Evolutionary conservation across 2,113 vertebrate species (phyloP).

Genomic region (Anarhynchus alexandrinus): DNA sequence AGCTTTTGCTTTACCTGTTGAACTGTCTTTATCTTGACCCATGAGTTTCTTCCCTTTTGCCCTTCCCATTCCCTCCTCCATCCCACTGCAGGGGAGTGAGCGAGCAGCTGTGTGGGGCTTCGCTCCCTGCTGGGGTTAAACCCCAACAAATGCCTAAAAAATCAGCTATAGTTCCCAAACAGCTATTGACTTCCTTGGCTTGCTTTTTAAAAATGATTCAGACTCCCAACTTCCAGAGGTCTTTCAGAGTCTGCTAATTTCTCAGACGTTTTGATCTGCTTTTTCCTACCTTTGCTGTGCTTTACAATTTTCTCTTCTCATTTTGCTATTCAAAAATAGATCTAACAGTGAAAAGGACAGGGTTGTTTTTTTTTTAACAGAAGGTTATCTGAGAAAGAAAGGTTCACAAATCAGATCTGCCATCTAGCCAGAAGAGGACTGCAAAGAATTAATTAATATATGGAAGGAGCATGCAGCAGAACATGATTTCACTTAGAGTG

Average conservation of each 20-base stretch:
- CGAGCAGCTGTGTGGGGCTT: neutral
- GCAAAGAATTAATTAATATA: neutral
- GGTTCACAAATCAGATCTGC: constrained; percentile 13
- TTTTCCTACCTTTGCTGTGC: neutral
- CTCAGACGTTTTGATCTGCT: neutral
- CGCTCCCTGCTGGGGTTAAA: neutral
- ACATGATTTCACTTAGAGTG: constrained; percentile 1
- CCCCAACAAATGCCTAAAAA: neutral
- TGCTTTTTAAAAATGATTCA: neutral
- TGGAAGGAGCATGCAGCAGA: neutral
- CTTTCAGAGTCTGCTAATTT: neutral
- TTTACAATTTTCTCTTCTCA: neutral
- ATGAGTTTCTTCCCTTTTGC: neutral
- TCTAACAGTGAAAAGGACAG: neutral
- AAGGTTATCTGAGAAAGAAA: neutral
- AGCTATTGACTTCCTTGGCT: neutral
- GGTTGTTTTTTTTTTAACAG: neutral
- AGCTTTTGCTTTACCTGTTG: neutral
- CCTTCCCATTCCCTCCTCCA: neutral
- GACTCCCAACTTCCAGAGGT: neutral
- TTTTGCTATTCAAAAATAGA: neutral
- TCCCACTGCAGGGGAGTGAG: neutral
- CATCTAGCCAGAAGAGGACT: neutral
- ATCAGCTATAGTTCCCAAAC: neutral
- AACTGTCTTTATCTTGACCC: neutral